Base-by-base conservation (phyloP, 2,797 vertebrate species). In the Malurus leucopterus region DNA sequence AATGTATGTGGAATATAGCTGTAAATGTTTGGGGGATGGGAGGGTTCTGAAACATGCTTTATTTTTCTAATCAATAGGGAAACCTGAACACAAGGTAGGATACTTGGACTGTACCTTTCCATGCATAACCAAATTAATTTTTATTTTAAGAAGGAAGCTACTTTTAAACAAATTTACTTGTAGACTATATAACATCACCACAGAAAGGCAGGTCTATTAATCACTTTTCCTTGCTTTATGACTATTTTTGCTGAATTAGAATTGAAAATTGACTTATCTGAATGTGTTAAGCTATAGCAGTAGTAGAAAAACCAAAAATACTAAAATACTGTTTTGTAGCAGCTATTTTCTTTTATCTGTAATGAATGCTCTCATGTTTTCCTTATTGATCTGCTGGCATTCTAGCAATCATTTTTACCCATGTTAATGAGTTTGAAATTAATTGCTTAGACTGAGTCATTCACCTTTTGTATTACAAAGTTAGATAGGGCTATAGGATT, bases 371-470 rank as follows among this genome's bases (percentile, higher is more conserved):
- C 43, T 86, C 40, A 58, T 18, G 22, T 89, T 65, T 32, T 90
- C 26, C 16, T 62, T 91, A 77, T 24, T 74, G 86, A 86, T 77
- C 32, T 80, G 20, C 27, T 68, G 71, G 40, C 32, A 34, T 34
- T 61, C 62, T 57, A 85, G 43, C 36, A 73, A 29, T 77, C n/a
- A 21, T 73, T 71, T 73, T 62, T 23, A 8, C 14, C 9, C 5
- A 59, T 49, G 20, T 68, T 75, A 49, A 68, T 78, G 70, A 59
- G 21, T 74, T 78, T 51, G 47, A 78, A 81, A 86, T 81, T n/a
- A 77, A 81, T 80, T 77, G 19, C 29, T 90, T 79, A 47, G 58
- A 57, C 9, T 75, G 44, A 80, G 32, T 58, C 24, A 58, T 51
- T 91, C 47, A 49, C 36, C 26, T 86, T 74, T 83, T 77, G 20